Conservation (phyloP, 2,797 vertebrate species). For the Rhadinocentrus ornatus region DNA sequence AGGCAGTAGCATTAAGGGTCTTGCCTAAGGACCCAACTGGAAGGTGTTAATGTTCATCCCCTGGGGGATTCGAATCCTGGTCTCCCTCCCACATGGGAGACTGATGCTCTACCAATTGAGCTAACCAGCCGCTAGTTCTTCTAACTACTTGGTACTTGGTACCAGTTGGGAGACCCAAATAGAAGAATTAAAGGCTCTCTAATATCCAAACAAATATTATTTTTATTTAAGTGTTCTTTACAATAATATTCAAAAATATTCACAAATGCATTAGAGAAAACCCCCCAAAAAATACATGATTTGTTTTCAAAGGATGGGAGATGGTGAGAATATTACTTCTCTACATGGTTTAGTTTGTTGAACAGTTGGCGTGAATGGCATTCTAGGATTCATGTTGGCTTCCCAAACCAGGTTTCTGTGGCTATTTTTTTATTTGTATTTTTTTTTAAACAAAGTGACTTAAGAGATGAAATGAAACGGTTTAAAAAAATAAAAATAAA, state of each 20-base stretch:
- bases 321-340: neutral
- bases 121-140: too few species aligned
- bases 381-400: neutral
- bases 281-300: neutral
- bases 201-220: neutral
- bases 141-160: too few species aligned
- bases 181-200: neutral
- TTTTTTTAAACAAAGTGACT: neutral
- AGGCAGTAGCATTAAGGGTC: too few species aligned
- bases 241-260: neutral
- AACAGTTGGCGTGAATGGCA: neutral
- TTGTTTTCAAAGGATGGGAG: neutral
- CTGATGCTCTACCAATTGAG: too few species aligned
- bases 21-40: too few species aligned
- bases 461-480: too few species aligned
- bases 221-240: neutral
- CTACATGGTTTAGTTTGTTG: neutral
- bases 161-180: neutral
- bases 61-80: too few species aligned
- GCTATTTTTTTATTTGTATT: too few species aligned
- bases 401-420: neutral
- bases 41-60: too few species aligned
- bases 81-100: too few species aligned
- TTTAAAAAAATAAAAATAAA: too few species aligned
- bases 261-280: neutral